Evolutionary conservation across 2,113 vertebrate species (phyloP).

Genomic region (Albula glossodonta): DNA sequence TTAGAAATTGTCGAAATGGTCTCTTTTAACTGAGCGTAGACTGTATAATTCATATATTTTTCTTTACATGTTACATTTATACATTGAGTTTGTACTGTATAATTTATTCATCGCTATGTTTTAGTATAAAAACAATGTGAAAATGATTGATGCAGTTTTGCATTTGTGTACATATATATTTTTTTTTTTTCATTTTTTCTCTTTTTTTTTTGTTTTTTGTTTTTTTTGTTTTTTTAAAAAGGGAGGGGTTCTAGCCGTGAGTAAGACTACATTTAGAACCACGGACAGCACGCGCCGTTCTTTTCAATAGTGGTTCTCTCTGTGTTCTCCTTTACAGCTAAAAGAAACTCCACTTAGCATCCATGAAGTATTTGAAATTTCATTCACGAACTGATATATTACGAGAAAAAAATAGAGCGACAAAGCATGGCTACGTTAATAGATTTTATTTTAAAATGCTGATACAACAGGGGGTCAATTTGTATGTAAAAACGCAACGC

Average conservation of each 20-base stretch:
- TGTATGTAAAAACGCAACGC: no score
- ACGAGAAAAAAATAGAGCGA: not conserved
- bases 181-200: no score
- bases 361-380: not conserved
- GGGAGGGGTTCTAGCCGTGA: no score
- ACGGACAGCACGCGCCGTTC: conserved; percentile 3
- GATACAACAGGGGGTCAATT: no score
- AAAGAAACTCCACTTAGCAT: not conserved
- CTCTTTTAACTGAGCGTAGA: no score
- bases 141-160: no score
- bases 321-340: not conserved
- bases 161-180: no score
- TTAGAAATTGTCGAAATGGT: no score
- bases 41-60: not conserved
- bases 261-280: not conserved
- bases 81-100: not conserved
- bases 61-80: not conserved
- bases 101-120: not conserved
- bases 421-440: no score
- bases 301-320: not conserved
- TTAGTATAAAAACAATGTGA: not conserved
- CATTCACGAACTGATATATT: not conserved
- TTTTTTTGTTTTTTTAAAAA: no score
- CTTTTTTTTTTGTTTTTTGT: no score
- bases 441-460: no score